phyloP scores from a whole-genome alignment of 2,797 vertebrate species.

The Natrix natrix region DNA sequence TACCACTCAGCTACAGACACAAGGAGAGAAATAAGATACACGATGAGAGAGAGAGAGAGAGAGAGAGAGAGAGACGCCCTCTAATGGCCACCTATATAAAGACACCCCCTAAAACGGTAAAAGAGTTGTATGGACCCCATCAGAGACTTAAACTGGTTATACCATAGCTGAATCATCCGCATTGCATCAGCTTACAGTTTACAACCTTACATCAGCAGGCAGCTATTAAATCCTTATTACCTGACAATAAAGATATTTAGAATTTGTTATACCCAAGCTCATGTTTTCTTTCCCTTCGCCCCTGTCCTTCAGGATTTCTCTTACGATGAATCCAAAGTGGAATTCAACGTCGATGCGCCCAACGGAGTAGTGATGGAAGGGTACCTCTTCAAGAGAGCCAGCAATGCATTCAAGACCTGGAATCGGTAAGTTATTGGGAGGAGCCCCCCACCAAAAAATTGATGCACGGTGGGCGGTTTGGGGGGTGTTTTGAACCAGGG shows the following conservation, averaged over 20 bases:
- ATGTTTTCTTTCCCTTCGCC: background rate
- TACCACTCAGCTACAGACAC: too few relatives aligned
- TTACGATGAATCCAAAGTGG: conserved; percentile 89
- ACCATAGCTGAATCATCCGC: too few relatives aligned
- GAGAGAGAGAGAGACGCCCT: too few relatives aligned
- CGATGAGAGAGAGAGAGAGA: too few relatives aligned
- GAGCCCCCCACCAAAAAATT: background rate
- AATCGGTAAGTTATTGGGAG: conserved; percentile 80
- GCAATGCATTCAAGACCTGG: conserved; percentile 98
- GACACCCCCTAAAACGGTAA: too few relatives aligned
- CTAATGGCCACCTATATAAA: too few relatives aligned
- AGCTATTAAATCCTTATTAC: too few relatives aligned
- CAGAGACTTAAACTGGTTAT: too few relatives aligned
- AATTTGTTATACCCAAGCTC: background rate
- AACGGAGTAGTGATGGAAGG: conserved; percentile 98
- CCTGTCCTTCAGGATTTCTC: conserved; percentile 84
- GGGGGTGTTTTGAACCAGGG: background rate
- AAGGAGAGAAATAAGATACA: too few relatives aligned
- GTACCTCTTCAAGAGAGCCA: conserved; percentile 97
- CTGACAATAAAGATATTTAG: background rate
- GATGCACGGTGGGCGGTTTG: background rate
- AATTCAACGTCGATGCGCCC: conserved; percentile 91
- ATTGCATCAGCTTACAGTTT: too few relatives aligned
- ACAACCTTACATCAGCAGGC: too few relatives aligned
- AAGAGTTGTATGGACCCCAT: too few relatives aligned